Conservation (phyloP, 2,888 invertebrate species). For the Eupsilia transversa region DNA sequence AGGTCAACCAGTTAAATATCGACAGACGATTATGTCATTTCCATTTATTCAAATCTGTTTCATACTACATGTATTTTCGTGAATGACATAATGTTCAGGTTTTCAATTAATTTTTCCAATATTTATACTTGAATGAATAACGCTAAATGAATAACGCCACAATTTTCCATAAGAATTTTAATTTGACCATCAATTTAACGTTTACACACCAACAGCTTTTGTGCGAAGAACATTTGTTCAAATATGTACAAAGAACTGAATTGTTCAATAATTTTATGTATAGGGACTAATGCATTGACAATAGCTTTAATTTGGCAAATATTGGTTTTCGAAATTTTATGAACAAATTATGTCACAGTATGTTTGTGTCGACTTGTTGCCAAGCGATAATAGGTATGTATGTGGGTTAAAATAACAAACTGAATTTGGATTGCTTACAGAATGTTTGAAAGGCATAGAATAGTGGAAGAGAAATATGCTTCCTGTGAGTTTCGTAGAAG, state of each 20-base stretch:
- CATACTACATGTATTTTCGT: background rate
- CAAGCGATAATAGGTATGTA: background rate
- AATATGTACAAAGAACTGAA: constrained; percentile 39
- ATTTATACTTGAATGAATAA: background rate
- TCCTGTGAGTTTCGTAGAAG: background rate
- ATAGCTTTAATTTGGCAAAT: constrained; percentile 48
- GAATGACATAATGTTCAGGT: background rate
- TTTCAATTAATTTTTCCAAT: background rate
- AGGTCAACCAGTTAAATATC: background rate
- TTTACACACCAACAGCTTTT: constrained; percentile 14
- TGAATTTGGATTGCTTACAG: background rate
- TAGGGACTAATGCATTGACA: constrained; percentile 14
- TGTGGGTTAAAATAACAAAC: constrained; percentile 17
- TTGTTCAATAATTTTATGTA: constrained; percentile 18
- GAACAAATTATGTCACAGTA: background rate
- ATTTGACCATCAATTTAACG: constrained; percentile 37
- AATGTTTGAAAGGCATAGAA: background rate
- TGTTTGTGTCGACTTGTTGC: constrained; percentile 5
- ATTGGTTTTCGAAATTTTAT: constrained; percentile 18
- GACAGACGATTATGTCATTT: constrained; percentile 4
- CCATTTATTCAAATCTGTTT: background rate
- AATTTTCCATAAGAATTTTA: constrained; percentile 24
- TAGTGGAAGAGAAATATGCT: too few species aligned
- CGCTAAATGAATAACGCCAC: background rate
- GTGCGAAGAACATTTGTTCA: constrained; percentile 40